Percentiles rank a stretch among this genome's conserved stretches.
Conservation (phyloP, 1,140 invertebrate genomes). For the Drosophila orena region DNA sequence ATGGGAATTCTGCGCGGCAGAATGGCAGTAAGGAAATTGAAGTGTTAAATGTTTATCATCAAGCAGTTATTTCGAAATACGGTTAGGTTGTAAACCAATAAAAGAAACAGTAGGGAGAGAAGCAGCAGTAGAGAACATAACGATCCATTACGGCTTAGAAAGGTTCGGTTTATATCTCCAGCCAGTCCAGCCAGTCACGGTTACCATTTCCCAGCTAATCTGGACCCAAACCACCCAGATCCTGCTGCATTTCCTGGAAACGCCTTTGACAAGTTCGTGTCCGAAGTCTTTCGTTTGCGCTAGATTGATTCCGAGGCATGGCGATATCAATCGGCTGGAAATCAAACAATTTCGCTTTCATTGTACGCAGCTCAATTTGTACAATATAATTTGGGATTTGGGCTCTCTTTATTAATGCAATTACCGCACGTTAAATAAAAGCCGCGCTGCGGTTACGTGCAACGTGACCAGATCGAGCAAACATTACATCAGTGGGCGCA, state of each 20-base stretch:
- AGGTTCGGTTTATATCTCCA: neutral
- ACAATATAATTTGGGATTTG: slow-evolving; percentile 81
- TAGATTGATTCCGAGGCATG: slow-evolving; percentile 46
- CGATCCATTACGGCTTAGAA: neutral
- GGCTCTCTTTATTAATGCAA: slow-evolving; percentile 81
- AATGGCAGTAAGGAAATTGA: slow-evolving; percentile 30
- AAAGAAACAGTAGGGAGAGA: slow-evolving; percentile 1
- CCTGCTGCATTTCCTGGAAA: slow-evolving; percentile 16
- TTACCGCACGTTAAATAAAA: slow-evolving; percentile 81
- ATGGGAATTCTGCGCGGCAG: slow-evolving; percentile 23
- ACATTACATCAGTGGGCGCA: slow-evolving; percentile 73
- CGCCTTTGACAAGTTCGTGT: slow-evolving; percentile 53
- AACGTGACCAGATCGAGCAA: slow-evolving; percentile 80
- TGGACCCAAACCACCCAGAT: neutral
- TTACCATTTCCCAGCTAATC: neutral
- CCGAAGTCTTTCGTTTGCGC: slow-evolving; percentile 22
- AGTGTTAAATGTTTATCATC: slow-evolving; percentile 38
- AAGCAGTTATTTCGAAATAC: slow-evolving; percentile 24
- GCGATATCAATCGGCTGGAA: slow-evolving; percentile 52
- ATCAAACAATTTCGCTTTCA: slow-evolving; percentile 82
- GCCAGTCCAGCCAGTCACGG: too few relatives aligned
- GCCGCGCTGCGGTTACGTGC: slow-evolving; percentile 77
- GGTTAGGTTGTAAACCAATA: slow-evolving; percentile 18
- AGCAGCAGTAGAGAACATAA: neutral
- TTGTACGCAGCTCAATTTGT: slow-evolving; percentile 81